Conservation (phyloP, 1,140 invertebrate genomes). For the Muscidifurax raptorellus region DNA sequence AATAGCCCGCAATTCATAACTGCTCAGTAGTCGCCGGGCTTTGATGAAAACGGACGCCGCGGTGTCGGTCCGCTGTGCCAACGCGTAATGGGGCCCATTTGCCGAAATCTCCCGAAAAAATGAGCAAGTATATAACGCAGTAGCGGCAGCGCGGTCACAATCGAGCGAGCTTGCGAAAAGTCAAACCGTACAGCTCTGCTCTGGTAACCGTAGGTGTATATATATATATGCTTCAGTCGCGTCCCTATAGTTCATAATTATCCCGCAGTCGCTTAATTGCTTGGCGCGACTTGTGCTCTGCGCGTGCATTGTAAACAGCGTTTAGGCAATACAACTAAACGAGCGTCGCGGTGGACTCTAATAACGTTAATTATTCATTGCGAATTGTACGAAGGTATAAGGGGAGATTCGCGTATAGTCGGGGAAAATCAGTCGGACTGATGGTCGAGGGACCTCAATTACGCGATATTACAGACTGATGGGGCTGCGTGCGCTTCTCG, state of each 20-base stretch:
- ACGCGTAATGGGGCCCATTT: constrained; percentile 30
- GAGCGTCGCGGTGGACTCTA: background rate
- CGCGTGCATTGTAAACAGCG: constrained; percentile 26
- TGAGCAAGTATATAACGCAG: background rate
- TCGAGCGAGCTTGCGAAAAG: background rate
- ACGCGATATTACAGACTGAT: background rate
- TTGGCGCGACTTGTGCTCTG: background rate
- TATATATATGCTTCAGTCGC: background rate
- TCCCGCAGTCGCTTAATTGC: constrained; percentile 40
- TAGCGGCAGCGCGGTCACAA: background rate
- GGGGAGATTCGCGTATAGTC: no score
- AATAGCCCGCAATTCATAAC: background rate
- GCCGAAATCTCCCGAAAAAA: constrained; percentile 9
- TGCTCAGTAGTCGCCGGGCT: background rate
- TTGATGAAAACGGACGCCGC: constrained; percentile 8
- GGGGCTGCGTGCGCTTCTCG: background rate
- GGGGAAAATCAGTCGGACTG: background rate
- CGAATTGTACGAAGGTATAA: background rate
- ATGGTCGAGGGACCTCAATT: background rate
- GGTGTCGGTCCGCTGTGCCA: background rate
- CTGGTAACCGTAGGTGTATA: no score
- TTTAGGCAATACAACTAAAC: constrained; percentile 27
- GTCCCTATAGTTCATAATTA: constrained; percentile 29
- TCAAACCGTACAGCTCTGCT: background rate
- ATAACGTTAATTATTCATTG: constrained; percentile 41